Percentiles rank a stretch among this genome's conserved stretches.
Evolutionary conservation across 2,888 invertebrate species (phyloP).

Genomic region (Lapara coniferarum): DNA sequence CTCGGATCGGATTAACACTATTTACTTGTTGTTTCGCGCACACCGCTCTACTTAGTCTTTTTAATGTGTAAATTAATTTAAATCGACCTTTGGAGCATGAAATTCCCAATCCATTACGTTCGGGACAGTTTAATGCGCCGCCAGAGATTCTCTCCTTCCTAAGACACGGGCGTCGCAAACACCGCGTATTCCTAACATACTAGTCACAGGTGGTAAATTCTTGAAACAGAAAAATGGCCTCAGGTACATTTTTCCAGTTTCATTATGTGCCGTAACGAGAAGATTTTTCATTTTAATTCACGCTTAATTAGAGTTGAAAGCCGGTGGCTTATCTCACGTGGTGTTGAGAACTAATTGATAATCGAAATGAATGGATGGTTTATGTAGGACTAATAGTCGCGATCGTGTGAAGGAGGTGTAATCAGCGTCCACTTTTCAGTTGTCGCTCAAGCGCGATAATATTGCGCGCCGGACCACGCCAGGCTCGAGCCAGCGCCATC

Average conservation of each 20-base stretch:
- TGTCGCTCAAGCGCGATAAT: conserved; percentile 69
- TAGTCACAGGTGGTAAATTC: conserved; percentile 63
- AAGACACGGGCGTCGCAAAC: conserved; percentile 57
- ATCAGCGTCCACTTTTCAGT: conserved; percentile 75
- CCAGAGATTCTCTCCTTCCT: conserved; percentile 50
- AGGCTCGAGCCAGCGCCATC: conserved; percentile 33
- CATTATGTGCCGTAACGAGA: conserved; percentile 62
- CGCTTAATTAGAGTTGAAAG: conserved; percentile 70
- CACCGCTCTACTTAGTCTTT: conserved; percentile 62
- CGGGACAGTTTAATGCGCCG: conserved; percentile 71
- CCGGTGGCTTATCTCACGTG: conserved; percentile 64
- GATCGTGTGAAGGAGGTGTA: conserved; percentile 65
- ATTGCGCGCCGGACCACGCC: conserved; percentile 34
- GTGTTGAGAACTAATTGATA: conserved; percentile 78
- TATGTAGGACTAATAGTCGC: conserved; percentile 61
- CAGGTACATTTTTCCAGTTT: conserved; percentile 54
- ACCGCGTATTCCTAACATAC: conserved; percentile 59
- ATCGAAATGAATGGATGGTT: conserved; percentile 65
- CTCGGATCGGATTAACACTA: conserved; percentile 67
- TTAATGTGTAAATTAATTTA: conserved; percentile 79
- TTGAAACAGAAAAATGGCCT: conserved; percentile 62
- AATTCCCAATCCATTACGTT: conserved; percentile 75
- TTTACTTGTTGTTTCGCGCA: conserved; percentile 64
- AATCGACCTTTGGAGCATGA: conserved; percentile 72
- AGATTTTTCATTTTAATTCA: conserved; percentile 73